Evolutionary conservation across 1,140 invertebrate genomes (phyloP), one percentile per base, ranked within the genome.

Genomic region (Radopholus similis): DNA sequence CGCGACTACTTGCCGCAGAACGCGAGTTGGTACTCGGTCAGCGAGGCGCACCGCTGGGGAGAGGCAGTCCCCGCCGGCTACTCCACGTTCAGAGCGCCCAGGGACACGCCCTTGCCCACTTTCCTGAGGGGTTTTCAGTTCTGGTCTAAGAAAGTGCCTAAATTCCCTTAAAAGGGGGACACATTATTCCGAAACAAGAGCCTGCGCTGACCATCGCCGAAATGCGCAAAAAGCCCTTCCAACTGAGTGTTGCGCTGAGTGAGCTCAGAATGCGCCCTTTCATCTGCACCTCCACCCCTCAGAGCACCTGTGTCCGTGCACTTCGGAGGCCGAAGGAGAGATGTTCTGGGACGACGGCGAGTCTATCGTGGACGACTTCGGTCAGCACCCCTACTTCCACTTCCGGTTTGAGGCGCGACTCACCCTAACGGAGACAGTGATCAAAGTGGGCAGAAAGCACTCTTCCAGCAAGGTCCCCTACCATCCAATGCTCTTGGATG

Each of bases 21-120:
- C 2, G 72, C 37, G 26, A 66, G 26, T 68, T 79, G 76, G 76
- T 79, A 80, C 55, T 80, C 77, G 13, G 38, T 79, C 18, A 79
- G 69, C 51, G 72, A 78, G 40, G 70, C 72, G 44, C 66, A 74
- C 44, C 68, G 78, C 34, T 66, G 58, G n/a, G 56, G 64, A 0
- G 65, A 64, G 35, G 51, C 30, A 15, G 32, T 66, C 9, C 34
- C 58, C 15, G 23, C 71, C 30, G 74, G 77, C 28, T 72, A 51
- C 37, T 51, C 30, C 35, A 62, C 37, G 28, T 70, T 76, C 40
- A 35, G 47, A 18, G 77, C 77, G 3, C 77, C 77, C 2, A 72
- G 65, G 15, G 72, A 72, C 49, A 77, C 64, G n/a, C 47, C 63
- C 32, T 66, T 72, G 40, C 77, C 77, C 44, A 65, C 69, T n/a